Conservation (phyloP, 2,113 vertebrate species). For the Nothocercus nigrocapillus region DNA sequence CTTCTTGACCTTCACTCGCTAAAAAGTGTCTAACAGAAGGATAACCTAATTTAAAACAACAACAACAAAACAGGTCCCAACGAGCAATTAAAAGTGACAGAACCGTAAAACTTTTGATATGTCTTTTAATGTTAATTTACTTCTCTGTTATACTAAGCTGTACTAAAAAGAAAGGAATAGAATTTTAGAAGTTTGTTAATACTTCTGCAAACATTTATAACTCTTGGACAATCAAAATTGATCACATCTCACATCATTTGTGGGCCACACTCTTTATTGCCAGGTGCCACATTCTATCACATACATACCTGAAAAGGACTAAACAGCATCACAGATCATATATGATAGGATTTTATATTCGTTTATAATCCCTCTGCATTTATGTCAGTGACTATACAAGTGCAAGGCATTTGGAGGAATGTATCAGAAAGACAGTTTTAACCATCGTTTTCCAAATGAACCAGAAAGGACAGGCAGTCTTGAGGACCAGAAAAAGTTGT, state of each 20-base stretch:
- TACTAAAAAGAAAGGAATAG: not conserved
- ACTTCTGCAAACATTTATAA: not conserved
- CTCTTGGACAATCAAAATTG: not conserved
- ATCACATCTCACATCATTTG: not conserved
- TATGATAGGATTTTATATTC: not conserved
- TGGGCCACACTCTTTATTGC: not conserved
- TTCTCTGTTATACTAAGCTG: not conserved
- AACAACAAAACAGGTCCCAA: not conserved
- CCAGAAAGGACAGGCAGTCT: slow-evolving; percentile 50
- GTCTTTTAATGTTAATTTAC: not conserved
- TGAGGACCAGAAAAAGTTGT: slow-evolving; percentile 34
- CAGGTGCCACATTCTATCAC: not conserved
- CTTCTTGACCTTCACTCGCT: not conserved
- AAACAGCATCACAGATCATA: not conserved
- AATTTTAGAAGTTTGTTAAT: not conserved
- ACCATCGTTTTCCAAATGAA: not conserved
- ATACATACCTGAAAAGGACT: not conserved
- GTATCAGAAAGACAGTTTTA: slow-evolving; percentile 11
- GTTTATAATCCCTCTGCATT: not conserved
- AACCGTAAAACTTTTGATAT: not conserved
- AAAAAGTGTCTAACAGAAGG: not conserved
- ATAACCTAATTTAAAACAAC: not conserved
- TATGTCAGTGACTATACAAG: not conserved
- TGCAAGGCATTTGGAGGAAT: not conserved
- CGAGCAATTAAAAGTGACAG: not conserved